Evolutionary conservation across 2,113 vertebrate species (phyloP).

Genomic region (Actenoides hombroni): DNA sequence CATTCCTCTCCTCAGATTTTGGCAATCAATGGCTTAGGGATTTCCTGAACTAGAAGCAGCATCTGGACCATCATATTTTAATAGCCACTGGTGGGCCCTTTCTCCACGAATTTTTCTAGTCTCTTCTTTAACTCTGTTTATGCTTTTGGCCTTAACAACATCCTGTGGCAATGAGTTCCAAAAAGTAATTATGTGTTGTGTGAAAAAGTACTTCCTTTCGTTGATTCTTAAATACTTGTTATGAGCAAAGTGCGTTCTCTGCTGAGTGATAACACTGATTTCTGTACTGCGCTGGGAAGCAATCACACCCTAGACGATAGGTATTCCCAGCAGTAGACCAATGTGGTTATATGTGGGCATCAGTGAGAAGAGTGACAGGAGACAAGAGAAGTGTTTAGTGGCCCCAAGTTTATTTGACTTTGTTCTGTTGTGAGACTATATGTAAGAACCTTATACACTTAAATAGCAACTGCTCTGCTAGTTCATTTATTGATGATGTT

Average conservation of each 20-base stretch:
- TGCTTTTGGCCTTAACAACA: constrained; percentile 51
- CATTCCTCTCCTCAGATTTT: not conserved
- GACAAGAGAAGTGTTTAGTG: not conserved
- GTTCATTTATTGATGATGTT: constrained; percentile 41
- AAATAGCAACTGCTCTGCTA: not conserved
- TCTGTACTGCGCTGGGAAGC: not conserved
- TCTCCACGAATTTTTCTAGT: constrained; percentile 29
- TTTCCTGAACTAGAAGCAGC: constrained; percentile 53
- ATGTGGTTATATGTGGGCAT: not conserved
- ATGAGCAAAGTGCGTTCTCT: not conserved
- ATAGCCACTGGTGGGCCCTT: constrained; percentile 4
- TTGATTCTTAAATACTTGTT: constrained; percentile 42
- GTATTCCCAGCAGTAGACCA: constrained; percentile 12
- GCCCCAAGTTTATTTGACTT: not conserved
- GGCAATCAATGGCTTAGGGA: constrained; percentile 34
- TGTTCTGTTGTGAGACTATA: not conserved
- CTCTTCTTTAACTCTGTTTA: constrained; percentile 36
- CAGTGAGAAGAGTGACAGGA: not conserved
- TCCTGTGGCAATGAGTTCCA: constrained; percentile 54
- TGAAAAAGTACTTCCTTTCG: constrained; percentile 63
- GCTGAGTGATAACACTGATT: constrained; percentile 38
- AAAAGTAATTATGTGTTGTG: constrained; percentile 50
- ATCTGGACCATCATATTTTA: constrained; percentile 59
- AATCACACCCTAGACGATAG: constrained; percentile 9
- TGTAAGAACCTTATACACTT: not conserved